phyloP scores from a whole-genome alignment of 2,113 vertebrate genomes.

The Narcine bancroftii region DNA sequence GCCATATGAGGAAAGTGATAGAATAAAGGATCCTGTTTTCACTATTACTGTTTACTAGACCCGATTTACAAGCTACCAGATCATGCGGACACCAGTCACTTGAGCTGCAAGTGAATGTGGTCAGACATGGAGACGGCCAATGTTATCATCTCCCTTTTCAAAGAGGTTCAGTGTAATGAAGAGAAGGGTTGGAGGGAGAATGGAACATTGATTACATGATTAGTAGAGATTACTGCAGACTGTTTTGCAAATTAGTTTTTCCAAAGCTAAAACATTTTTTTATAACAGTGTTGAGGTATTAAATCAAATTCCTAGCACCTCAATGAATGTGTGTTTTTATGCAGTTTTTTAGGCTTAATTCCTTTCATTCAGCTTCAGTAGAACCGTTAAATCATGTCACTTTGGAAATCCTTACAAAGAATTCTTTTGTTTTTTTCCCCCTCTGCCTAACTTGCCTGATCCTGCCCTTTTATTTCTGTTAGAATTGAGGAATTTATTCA shows the following conservation, averaged over 20 bases:
- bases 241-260: constrained; percentile 26
- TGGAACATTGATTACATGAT: constrained; percentile 26
- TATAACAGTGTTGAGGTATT: constrained; percentile 6
- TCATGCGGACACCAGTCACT: neutral
- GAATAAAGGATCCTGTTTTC: neutral
- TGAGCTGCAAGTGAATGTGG: constrained; percentile 2
- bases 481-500: constrained; percentile 24
- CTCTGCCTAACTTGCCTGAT: constrained; percentile 22
- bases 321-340: constrained; percentile 28
- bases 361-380: constrained; percentile 35
- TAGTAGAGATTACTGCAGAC: constrained; percentile 9
- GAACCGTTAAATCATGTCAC: constrained; percentile 27
- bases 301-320: constrained; percentile 20
- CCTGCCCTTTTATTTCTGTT: constrained; percentile 31
- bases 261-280: neutral
- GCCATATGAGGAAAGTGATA: neutral
- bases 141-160: neutral
- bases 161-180: neutral
- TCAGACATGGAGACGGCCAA: neutral
- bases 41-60: neutral
- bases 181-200: neutral
- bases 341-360: constrained; percentile 23
- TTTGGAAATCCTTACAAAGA: constrained; percentile 34
- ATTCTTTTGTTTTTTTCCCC: constrained; percentile 33
- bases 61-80: constrained; percentile 17